Evolutionary conservation across 2,888 invertebrate genomes (phyloP).

Genomic region (Abrostola triplasia): DNA sequence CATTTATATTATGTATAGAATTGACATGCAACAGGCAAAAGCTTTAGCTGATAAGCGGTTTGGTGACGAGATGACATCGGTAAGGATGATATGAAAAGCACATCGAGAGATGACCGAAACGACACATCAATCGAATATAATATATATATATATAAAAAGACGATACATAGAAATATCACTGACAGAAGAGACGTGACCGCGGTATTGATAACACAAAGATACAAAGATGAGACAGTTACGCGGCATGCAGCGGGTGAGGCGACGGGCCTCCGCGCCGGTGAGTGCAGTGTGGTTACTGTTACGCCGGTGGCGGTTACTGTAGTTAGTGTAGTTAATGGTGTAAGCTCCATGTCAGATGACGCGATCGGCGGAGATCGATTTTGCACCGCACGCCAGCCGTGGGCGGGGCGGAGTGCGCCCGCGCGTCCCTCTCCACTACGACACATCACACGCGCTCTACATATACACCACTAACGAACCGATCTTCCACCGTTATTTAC

Average conservation of each 20-base stretch:
- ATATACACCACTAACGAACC: slow-evolving; percentile 78
- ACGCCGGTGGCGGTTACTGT: slow-evolving; percentile 77
- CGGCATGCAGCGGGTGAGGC: slow-evolving; percentile 55
- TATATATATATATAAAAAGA: slow-evolving; percentile 34
- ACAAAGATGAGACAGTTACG: slow-evolving; percentile 51
- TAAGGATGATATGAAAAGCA: slow-evolving; percentile 53
- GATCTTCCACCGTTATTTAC: slow-evolving; percentile 86
- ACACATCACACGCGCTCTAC: slow-evolving; percentile 79
- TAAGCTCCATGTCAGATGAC: slow-evolving; percentile 85
- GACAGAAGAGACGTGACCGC: slow-evolving; percentile 48
- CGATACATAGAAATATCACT: slow-evolving; percentile 36
- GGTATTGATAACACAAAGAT: slow-evolving; percentile 39
- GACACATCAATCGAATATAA: slow-evolving; percentile 41
- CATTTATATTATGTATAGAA: slow-evolving; percentile 66
- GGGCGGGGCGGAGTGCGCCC: slow-evolving; percentile 65
- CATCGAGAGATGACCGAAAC: slow-evolving; percentile 46
- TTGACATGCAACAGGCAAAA: slow-evolving; percentile 81
- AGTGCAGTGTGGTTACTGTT: slow-evolving; percentile 80
- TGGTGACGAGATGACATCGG: slow-evolving; percentile 50
- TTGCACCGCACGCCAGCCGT: slow-evolving; percentile 85
- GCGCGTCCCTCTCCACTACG: slow-evolving; percentile 58
- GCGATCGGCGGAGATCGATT: slow-evolving; percentile 84
- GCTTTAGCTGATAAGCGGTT: slow-evolving; percentile 63
- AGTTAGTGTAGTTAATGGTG: slow-evolving; percentile 88
- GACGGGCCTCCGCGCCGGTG: slow-evolving; percentile 58